Base-by-base conservation (phyloP, 2,113 vertebrate genomes). In the Paedocypris sp. region DNA sequence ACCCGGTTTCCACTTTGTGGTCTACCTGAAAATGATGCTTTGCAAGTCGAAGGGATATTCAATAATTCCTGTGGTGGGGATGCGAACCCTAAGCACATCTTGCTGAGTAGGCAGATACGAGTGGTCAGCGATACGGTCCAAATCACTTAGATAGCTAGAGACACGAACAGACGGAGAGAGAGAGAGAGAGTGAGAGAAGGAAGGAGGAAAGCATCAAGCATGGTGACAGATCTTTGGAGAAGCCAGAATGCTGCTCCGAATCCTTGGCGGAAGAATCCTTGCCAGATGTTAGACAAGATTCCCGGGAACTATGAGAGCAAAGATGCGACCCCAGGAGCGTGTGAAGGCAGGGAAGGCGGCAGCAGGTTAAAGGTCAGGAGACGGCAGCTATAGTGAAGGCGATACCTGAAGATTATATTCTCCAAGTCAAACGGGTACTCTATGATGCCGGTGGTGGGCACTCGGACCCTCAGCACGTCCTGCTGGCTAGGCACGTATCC, bases 11-110 rank as follows among this genome's bases (percentile, higher is more conserved):
- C 10, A 19, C 18, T 50, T 53, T 26, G 32, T 57, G 20, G 15
- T 82, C 70, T 87, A 98, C 94, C 94, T 96, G 90, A 98, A 98
- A 83, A 98, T 97, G 87, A 97, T 97, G 78, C 94, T 97, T 86
- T 98, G 93, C 87, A 98, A 88, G 87, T 97, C 94, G 64, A 97
- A 98, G 62, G 94, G 94, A 83, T 98, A 98, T 77, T 98, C 94
- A 77, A 98, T 97, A 82, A 98, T 97, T 68, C 94, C 94, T 0
- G 94, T 97, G 58, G 94, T 98, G 70, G 94, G 94, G 77, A 97
- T 93, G 60, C 94, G 86, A 72, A 98, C 94, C 79, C 93, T 89
- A 77, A 98, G 88, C 79, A 98, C 93, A 20, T 98, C 94, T 82
- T 98, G 94, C 79, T 97, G 94, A 66, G 93, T 97, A 70, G 94